Conservation (phyloP, 2,797 vertebrate genomes). For the Carduelis carduelis region DNA sequence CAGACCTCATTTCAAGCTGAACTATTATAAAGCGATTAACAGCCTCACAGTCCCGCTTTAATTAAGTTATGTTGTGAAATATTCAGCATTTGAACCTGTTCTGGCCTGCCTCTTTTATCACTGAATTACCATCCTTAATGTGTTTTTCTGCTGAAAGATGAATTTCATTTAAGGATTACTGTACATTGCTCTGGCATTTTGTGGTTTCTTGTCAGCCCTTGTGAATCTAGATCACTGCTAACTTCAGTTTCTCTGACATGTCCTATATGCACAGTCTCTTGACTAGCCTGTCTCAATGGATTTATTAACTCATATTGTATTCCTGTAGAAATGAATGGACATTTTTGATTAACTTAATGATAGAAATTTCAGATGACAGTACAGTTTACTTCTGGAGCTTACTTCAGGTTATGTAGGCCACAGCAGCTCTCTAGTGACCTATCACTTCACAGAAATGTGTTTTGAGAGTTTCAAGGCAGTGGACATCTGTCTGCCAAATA, state of each 20-base stretch:
- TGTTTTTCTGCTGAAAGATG: conserved; percentile 73
- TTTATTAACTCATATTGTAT: conserved; percentile 63
- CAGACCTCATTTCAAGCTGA: conserved; percentile 72
- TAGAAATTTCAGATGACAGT: conserved; percentile 67
- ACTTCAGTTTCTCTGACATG: conserved; percentile 62
- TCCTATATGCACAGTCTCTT: conserved; percentile 67
- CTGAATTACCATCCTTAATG: conserved; percentile 69
- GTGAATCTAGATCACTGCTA: conserved; percentile 60
- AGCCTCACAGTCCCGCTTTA: conserved; percentile 71
- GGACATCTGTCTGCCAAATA: conserved; percentile 21
- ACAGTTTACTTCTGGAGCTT: conserved; percentile 51
- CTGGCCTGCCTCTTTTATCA: conserved; percentile 68
- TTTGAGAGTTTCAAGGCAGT: conserved; percentile 33
- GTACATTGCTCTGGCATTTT: conserved; percentile 53
- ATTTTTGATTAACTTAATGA: conserved; percentile 66
- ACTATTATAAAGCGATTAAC: conserved; percentile 76
- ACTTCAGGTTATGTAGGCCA: conserved; percentile 54
- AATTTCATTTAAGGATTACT: conserved; percentile 69
- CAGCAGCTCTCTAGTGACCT: conserved; percentile 14
- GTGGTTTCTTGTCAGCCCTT: conserved; percentile 60
- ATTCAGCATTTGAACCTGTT: conserved; percentile 78
- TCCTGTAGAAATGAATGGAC: conserved; percentile 55
- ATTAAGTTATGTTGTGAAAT: conserved; percentile 78
- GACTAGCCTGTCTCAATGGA: conserved; percentile 64
- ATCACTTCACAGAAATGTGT: conserved; percentile 28